A percentile compares a stretch with the other conserved stretches of the same genome.
phyloP scores from a whole-genome alignment of 2,113 vertebrate genomes.

The Tor tambroides region DNA sequence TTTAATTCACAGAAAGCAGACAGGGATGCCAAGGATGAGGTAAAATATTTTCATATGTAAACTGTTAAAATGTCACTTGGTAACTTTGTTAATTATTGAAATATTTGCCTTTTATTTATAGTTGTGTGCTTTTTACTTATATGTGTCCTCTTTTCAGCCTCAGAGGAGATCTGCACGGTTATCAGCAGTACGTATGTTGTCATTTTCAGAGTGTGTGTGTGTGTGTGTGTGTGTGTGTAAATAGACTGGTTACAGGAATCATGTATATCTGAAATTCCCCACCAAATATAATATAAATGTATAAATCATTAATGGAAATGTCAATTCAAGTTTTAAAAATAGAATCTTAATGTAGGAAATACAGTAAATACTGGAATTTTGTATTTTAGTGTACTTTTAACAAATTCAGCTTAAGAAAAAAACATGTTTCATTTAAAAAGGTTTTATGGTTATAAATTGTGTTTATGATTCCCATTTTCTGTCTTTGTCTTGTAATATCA shows the following conservation, averaged over 20 bases:
- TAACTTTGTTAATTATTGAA: neutral
- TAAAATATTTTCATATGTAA: constrained; percentile 51
- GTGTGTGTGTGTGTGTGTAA: no score
- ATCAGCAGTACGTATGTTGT: constrained; percentile 82
- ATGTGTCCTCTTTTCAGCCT: constrained; percentile 78
- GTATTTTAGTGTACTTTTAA: neutral
- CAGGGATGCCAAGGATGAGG: constrained; percentile 86
- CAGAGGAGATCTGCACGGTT: constrained; percentile 93
- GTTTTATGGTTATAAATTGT: neutral
- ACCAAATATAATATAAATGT: neutral
- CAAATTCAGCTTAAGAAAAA: neutral
- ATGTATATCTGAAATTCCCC: neutral
- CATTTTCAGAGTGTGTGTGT: neutral
- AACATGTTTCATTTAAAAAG: no score
- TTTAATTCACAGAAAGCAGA: constrained; percentile 74
- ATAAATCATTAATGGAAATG: neutral
- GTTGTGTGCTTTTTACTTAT: constrained; percentile 4
- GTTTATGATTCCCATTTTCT: neutral
- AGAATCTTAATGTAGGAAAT: no score
- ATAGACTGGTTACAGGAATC: no score
- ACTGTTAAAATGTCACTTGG: neutral
- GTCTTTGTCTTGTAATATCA: neutral
- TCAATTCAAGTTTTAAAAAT: neutral
- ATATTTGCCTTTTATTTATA: constrained; percentile 29
- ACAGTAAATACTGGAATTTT: neutral